Evolutionary conservation across 2,888 invertebrate species (phyloP).

Genomic region (Platycnemis pennipes): DNA sequence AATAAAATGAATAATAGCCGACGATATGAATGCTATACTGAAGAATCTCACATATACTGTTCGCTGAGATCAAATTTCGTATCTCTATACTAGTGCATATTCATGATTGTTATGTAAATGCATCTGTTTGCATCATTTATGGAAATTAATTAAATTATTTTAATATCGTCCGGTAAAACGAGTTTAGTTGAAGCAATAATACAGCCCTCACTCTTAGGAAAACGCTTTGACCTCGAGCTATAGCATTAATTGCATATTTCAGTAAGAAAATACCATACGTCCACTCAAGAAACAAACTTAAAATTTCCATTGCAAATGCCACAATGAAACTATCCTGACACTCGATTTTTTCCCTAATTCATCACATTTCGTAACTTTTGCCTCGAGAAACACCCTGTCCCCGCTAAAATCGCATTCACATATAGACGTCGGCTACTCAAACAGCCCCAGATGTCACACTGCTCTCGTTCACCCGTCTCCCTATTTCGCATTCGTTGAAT

Average conservation of each 20-base stretch:
- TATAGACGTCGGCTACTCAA: not conserved
- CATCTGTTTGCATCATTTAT: not conserved
- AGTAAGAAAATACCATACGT: not conserved
- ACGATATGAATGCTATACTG: not conserved
- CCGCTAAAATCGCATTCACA: not conserved
- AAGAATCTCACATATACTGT: not conserved
- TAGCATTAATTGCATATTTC: not conserved
- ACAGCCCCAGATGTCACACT: conserved; percentile 31
- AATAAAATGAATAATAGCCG: not conserved
- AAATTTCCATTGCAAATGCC: conserved; percentile 43
- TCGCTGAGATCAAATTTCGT: not conserved
- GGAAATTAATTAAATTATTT: not conserved
- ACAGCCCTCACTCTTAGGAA: too few species aligned
- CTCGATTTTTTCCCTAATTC: conserved; percentile 55
- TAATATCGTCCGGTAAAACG: not conserved
- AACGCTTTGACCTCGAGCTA: not conserved
- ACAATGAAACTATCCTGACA: not conserved
- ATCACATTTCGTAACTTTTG: conserved; percentile 39
- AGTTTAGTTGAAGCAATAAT: not conserved
- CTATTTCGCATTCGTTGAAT: not conserved
- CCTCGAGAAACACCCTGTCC: not conserved
- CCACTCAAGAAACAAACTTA: not conserved
- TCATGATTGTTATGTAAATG: not conserved
- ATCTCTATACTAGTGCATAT: not conserved
- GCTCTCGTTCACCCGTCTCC: not conserved